phyloP scores from a whole-genome alignment of 2,113 vertebrate genomes.

The Oncorhynchus keta region DNA sequence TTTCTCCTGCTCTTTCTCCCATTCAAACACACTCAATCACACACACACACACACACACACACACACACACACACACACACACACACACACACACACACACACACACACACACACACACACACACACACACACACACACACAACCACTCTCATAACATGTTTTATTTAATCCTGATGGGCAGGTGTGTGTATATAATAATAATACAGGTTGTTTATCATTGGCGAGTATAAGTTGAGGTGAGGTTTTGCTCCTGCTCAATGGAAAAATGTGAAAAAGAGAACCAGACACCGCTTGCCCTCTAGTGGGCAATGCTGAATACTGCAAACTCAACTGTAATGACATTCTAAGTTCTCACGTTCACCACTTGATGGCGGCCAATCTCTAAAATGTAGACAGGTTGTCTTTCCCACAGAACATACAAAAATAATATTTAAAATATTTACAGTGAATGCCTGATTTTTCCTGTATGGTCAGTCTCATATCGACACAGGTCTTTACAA shows the following conservation, averaged over 20 bases:
- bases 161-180: no score
- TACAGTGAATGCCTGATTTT: neutral
- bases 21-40: neutral
- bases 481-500: neutral
- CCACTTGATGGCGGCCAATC: constrained; percentile 63
- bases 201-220: neutral
- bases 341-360: constrained; percentile 21
- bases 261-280: neutral
- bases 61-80: no score
- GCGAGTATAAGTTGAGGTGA: neutral
- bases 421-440: neutral
- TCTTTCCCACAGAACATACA: neutral
- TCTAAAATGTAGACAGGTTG: constrained; percentile 15
- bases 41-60: no score
- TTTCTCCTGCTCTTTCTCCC: neutral
- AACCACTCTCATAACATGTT: no score
- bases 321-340: neutral
- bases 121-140: no score
- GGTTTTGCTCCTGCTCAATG: neutral
- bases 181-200: no score
- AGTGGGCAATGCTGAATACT: constrained; percentile 42
- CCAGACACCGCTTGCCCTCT: constrained; percentile 52
- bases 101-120: no score
- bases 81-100: neutral
- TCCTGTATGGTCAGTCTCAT: neutral